Percentiles rank a stretch among this genome's conserved stretches.
Evolutionary conservation across 2,113 vertebrate species (phyloP).

Genomic region (Entomyzon cyanotis): DNA sequence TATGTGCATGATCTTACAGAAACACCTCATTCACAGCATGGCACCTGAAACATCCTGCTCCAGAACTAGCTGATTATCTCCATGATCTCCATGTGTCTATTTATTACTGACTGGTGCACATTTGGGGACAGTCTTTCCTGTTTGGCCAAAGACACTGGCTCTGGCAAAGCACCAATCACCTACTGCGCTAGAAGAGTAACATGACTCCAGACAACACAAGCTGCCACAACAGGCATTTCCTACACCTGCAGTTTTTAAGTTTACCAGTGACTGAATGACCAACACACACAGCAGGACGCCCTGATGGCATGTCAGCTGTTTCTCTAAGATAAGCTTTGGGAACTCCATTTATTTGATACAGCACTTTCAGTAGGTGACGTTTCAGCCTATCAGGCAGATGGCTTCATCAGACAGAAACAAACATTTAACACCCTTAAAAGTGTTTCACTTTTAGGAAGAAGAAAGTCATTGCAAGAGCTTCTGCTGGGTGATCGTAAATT

Average conservation of each 20-base stretch:
- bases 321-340: background rate
- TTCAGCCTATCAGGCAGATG: background rate
- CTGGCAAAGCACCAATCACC: background rate
- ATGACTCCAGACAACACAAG: background rate
- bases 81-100: background rate
- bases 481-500: background rate
- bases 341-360: background rate
- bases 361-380: background rate
- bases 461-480: background rate
- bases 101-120: background rate
- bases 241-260: background rate
- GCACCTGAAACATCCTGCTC: rapidly evolving
- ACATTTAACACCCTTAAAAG: background rate
- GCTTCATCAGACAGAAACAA: background rate
- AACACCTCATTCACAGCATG: background rate
- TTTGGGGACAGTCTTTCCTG: background rate
- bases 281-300: rapidly evolving
- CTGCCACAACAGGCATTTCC: background rate
- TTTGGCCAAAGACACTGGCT: background rate
- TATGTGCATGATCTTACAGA: background rate
- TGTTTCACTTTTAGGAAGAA: background rate
- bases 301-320: background rate
- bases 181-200: background rate
- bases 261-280: background rate
- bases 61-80: background rate